Base-by-base conservation (phyloP, 1,140 invertebrate species). In the Diorhabda sublineata region DNA sequence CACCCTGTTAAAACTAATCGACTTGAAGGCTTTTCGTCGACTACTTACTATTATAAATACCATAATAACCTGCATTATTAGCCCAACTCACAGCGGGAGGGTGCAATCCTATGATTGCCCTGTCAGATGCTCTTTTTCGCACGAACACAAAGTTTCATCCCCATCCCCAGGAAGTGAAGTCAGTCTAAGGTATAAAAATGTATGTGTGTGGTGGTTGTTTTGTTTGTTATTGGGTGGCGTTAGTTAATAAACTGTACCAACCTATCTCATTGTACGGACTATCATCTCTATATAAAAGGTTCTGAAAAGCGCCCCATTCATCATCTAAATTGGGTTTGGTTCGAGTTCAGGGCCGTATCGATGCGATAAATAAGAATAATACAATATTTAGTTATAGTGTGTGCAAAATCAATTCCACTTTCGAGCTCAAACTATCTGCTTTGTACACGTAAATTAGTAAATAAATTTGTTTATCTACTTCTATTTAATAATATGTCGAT, bases 181-280 rank as follows among this genome's bases (percentile, higher is more conserved):
- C 43, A 43, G 43, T 45, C 8, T 11, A 8, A 11, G 61, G 43
- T 8, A 8, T 8, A n/a, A 8, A n/a, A 8, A 52, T 4, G 47
- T 52, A 52, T 52, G 47, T 52, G 47, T 52, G 6, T 52, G 45
- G 5, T 52, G 6, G 47, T 52, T 52, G n/a, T 52, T 52, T 6
- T 52, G 45, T 52, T 52, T 52, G 47, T 52, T 52, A 52, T 52
- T 52, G 47, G 61, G 61, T 62, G 9, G 61, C 45, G 47, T 52
- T 52, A 42, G 58, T 52, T 62, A 71, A 73, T 70, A 73, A 73
- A 69, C 69, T 73, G 72, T 73, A 68, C 72, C 72, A 73, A 59
- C 64, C 67, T 26, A 11, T 42, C 64, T 62, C 52, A 61, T 65
- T 71, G 62, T 69, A 68, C 66, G 66, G 26, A 52, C 11, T 45